Evolutionary conservation across 1,140 invertebrate genomes (phyloP).

Genomic region (Physella acuta): DNA sequence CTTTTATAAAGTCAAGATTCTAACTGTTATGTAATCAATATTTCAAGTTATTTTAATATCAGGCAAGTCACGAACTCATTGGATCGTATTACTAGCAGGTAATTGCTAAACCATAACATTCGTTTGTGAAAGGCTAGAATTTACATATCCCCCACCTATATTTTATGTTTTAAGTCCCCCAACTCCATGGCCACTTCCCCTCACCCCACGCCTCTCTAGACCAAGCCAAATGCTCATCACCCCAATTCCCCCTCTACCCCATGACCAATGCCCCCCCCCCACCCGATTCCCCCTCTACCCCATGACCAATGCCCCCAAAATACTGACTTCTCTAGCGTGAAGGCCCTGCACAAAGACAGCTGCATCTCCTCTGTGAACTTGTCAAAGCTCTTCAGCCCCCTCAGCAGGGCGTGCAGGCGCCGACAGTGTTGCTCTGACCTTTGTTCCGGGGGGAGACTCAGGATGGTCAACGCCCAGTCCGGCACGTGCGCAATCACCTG

Average conservation of each 20-base stretch:
- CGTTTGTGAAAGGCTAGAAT: no score
- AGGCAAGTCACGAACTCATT: no score
- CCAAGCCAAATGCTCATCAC: not conserved
- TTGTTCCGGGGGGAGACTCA: slow-evolving; percentile 34
- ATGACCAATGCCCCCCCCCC: not conserved
- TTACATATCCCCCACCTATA: no score
- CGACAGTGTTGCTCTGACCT: slow-evolving; percentile 42
- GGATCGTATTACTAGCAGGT: no score
- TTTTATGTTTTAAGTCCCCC: no score
- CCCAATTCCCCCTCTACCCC: not conserved
- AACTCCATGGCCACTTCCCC: not conserved
- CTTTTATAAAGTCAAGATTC: no score
- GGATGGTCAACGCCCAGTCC: slow-evolving; percentile 41
- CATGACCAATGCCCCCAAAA: not conserved
- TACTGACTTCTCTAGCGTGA: slow-evolving; percentile 41
- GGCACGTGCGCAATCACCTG: slow-evolving; percentile 46
- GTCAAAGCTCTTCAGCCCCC: slow-evolving; percentile 47
- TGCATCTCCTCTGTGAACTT: slow-evolving; percentile 54
- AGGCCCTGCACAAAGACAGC: slow-evolving; percentile 44
- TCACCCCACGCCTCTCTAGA: not conserved
- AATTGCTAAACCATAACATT: no score
- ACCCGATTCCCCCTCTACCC: not conserved
- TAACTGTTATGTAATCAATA: no score
- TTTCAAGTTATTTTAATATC: no score
- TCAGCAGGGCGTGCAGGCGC: slow-evolving; percentile 45